A percentile compares a stretch with the other conserved stretches of the same genome.
Conservation (phyloP, 37 sponge, comb jelly and placozoan genomes). For the Lycopodina hypogea region DNA sequence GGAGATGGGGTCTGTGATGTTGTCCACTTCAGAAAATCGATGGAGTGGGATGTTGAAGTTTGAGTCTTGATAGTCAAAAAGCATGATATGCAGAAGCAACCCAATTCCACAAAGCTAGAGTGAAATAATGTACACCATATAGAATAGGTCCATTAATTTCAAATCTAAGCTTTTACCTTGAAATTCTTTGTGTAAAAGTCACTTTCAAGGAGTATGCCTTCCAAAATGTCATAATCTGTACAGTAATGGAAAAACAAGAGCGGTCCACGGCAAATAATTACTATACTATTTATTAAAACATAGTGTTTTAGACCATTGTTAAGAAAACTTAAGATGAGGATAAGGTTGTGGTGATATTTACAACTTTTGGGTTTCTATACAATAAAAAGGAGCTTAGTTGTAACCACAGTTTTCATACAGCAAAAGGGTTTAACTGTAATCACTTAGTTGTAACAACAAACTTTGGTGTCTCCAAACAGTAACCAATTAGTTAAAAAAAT, state of each 20-base stretch:
- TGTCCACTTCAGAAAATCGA: neutral
- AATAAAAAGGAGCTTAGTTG: too few species aligned
- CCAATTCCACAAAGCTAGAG: conserved; percentile 52
- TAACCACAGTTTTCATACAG: too few species aligned
- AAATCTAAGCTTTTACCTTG: conserved; percentile 27
- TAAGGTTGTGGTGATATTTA: too few species aligned
- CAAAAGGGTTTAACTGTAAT: too few species aligned
- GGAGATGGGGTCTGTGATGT: conserved; percentile 15
- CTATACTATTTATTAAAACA: too few species aligned
- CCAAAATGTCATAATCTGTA: conserved; percentile 37
- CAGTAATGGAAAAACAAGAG: neutral
- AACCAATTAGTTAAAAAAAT: too few species aligned
- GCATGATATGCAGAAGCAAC: conserved; percentile 51
- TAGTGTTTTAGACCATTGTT: too few species aligned
- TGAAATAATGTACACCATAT: neutral
- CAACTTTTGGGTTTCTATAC: too few species aligned
- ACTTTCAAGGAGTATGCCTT: conserved; percentile 58
- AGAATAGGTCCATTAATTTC: neutral
- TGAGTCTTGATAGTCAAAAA: conserved; percentile 53
- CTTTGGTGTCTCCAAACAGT: too few species aligned
- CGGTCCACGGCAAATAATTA: too few species aligned
- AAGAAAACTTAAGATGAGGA: too few species aligned
- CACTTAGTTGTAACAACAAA: too few species aligned
- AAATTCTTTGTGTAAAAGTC: conserved; percentile 48
- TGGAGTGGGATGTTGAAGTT: conserved; percentile 54